Conservation (phyloP, 1,140 invertebrate species). For the Drosophila repleta region DNA sequence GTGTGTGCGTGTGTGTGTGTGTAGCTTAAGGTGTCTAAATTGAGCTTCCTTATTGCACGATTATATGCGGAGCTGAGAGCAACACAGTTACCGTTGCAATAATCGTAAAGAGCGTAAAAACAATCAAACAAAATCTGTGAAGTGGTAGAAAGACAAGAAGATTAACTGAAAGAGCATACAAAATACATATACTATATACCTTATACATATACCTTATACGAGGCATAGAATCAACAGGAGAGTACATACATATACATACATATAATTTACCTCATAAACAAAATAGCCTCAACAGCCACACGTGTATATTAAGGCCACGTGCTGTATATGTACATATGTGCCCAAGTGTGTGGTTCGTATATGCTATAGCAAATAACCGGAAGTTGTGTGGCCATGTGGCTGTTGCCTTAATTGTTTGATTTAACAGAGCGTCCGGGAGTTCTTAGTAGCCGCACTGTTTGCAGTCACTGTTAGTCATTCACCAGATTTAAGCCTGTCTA, state of each 20-base stretch:
- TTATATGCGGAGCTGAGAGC: conserved; percentile 97
- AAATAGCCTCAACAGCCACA: conserved; percentile 56
- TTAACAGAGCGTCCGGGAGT: conserved; percentile 27
- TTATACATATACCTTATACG: not conserved
- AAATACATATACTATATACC: not conserved
- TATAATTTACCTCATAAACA: conserved; percentile 18
- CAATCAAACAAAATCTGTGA: conserved; percentile 95
- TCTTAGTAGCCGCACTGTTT: conserved; percentile 38
- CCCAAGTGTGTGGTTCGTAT: conserved; percentile 1
- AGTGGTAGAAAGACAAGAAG: conserved; percentile 46
- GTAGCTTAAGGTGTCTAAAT: conserved; percentile 71
- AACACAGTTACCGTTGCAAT: conserved; percentile 97
- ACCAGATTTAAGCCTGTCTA: conserved; percentile 4
- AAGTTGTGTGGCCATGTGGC: conserved; percentile 58
- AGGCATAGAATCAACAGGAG: not conserved
- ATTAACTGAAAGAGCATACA: not conserved
- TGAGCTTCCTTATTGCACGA: conserved; percentile 90
- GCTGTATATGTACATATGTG: conserved; percentile 12
- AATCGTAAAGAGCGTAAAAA: conserved; percentile 98
- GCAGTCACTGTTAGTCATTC: conserved; percentile 6
- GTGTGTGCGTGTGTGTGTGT: conserved; percentile 24
- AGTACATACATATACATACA: not conserved
- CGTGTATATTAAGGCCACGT: conserved; percentile 61
- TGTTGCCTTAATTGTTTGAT: conserved; percentile 72
- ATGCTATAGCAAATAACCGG: conserved; percentile 52